Percentiles rank a stretch among this genome's conserved stretches.
Evolutionary conservation across 2,888 invertebrate species (phyloP).

Genomic region (Masnerella sp.): DNA sequence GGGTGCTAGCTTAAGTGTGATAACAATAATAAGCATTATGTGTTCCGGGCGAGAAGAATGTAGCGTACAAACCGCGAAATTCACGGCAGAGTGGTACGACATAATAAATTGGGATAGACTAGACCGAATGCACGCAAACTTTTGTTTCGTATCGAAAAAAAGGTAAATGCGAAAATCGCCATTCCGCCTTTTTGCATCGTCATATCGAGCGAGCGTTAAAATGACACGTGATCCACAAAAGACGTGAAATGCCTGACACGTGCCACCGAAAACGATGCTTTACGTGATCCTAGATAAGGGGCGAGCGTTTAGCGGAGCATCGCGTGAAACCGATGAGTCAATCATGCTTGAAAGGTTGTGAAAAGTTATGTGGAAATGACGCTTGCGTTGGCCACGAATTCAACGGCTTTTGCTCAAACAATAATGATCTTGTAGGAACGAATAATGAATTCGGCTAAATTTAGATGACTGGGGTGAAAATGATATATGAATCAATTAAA

Average conservation of each 20-base stretch:
- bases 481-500: no score
- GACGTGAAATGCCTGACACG: constrained; percentile 73
- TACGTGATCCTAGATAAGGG: constrained; percentile 13
- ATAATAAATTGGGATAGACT: constrained; percentile 28
- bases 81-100: no score
- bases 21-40: no score
- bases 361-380: constrained; percentile 27
- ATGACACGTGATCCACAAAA: constrained; percentile 74
- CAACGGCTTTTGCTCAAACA: constrained; percentile 1
- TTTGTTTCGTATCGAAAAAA: constrained; percentile 30
- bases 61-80: no score
- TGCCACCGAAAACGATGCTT: constrained; percentile 57
- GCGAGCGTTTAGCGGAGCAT: constrained; percentile 20
- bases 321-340: constrained; percentile 32
- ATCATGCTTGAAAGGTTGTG: constrained; percentile 19
- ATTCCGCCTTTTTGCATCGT: constrained; percentile 19
- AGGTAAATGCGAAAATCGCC: constrained; percentile 37
- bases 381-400: constrained; percentile 5
- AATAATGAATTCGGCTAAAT: neutral
- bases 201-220: constrained; percentile 67
- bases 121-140: constrained; percentile 20
- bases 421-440: constrained; percentile 5
- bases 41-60: no score
- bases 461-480: no score
- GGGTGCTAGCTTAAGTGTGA: no score